phyloP scores from a whole-genome alignment of 2,797 vertebrate genomes.

The Sebastes wilsoni region DNA sequence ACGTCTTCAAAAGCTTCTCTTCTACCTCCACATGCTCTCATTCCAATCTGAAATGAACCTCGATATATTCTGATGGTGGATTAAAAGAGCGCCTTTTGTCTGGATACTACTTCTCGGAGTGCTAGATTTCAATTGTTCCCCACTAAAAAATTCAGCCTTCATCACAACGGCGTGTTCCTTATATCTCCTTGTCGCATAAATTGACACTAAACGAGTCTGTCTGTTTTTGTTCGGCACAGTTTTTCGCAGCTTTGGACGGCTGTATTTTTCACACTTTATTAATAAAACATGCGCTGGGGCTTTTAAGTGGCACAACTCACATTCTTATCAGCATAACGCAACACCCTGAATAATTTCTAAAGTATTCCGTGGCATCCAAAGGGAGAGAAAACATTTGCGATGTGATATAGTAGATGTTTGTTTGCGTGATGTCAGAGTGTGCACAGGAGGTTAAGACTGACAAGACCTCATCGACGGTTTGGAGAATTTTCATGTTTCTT shows the following conservation, averaged over 20 bases:
- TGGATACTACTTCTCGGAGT: background rate
- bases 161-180: constrained; percentile 4
- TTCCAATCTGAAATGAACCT: constrained; percentile 32
- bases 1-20: constrained; percentile 34
- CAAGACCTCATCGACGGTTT: background rate
- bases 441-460: background rate
- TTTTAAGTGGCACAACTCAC: constrained; percentile 49
- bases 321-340: constrained; percentile 44
- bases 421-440: constrained; percentile 2
- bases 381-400: constrained; percentile 17
- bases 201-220: constrained; percentile 16
- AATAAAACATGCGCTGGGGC: constrained; percentile 42
- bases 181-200: constrained; percentile 10
- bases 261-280: constrained; percentile 34
- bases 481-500: background rate
- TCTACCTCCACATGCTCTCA: constrained; percentile 33
- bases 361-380: constrained; percentile 20
- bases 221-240: background rate
- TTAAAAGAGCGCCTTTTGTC: constrained; percentile 30
- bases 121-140: background rate
- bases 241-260: constrained; percentile 20
- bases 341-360: constrained; percentile 33
- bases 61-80: constrained; percentile 33
- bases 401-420: constrained; percentile 18
- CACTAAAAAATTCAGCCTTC: background rate